Percentiles rank a stretch among this genome's conserved stretches.
Conservation (phyloP, 2,113 vertebrate species). For the Phrynosoma blainvillii region DNA sequence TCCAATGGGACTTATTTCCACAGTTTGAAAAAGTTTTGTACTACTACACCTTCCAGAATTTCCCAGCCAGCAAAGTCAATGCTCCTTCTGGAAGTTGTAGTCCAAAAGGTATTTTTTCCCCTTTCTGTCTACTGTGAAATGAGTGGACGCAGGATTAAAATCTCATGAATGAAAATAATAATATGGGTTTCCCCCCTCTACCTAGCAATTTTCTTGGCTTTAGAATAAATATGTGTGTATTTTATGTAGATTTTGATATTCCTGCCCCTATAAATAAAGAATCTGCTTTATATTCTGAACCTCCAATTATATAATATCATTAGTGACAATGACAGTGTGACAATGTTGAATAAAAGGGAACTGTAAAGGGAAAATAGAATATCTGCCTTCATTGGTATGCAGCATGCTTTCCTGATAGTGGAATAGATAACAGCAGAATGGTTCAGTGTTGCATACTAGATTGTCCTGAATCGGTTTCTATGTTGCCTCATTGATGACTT, state of each 20-base stretch:
- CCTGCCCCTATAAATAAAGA: background rate
- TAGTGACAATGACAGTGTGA: slow-evolving; percentile 3
- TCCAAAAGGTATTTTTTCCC: no score
- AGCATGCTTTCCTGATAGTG: slow-evolving; percentile 10
- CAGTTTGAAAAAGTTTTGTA: no score
- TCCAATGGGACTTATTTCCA: background rate
- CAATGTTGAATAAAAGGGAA: slow-evolving; percentile 18
- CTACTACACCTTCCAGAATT: no score
- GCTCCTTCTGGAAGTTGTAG: no score
- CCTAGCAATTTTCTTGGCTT: background rate
- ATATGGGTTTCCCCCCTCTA: slow-evolving; percentile 4
- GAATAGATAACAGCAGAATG: slow-evolving; percentile 57
- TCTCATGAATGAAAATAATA: slow-evolving; percentile 6
- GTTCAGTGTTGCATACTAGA: slow-evolving; percentile 14
- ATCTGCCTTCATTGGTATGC: slow-evolving; percentile 18
- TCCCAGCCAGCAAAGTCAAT: no score
- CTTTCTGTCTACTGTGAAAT: background rate
- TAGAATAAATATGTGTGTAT: background rate
- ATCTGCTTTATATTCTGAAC: background rate
- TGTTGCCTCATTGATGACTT: slow-evolving; percentile 50
- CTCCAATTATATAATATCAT: background rate
- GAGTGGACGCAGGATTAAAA: background rate
- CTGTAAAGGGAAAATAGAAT: background rate
- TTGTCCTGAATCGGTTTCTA: slow-evolving; percentile 54
- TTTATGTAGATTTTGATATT: background rate